Base-by-base conservation (phyloP, 2,797 vertebrate genomes). In the Pseudochromis fuscus region DNA sequence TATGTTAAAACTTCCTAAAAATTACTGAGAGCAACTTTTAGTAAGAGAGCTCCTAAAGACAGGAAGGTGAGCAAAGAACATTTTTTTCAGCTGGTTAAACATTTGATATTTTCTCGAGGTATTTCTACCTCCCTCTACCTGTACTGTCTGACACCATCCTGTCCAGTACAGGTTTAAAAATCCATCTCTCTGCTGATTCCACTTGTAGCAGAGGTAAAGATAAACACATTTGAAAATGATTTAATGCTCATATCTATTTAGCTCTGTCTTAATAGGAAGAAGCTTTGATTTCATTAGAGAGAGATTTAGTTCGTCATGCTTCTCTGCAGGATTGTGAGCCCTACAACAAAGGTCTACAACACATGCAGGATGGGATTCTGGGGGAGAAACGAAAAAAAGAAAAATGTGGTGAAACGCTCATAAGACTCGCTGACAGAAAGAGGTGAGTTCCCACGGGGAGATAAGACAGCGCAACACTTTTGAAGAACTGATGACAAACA, bases 401-500 rank as follows among this genome's bases (percentile, higher is more conserved):
- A 53, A 60, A 71, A 57, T 59, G 42, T 23, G 53, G 60, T 53
- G 46, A 71, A 78, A 27, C 15, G 10, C 68, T 69, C 28, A 18
- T 7, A 61, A 61, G 58, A 66, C 50, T 76, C 68, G n/a, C 42
- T 5, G 11, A 75, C 56, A 62, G 42, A 70, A 55, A 21, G 21
- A 79, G 38, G 46, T 8, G 28, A 74, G 66, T 58, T 56, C 52
- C 52, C 48, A 63, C 0, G 1, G 42, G 24, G 33, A 62, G 40
- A 56, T 37, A 19, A 44, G 19, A 63, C 18, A n/a, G 42, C 2
- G 25, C 50, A 61, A 33, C 48, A 11, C 18, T 8, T n/a, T 21
- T 63, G 42, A 68, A 59, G 37, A 78, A 51, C 1, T 12, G 30
- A 66, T 79, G 31, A 51, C 28, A 79, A 60, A 67, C 30, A 61